Percentiles rank a stretch among this genome's conserved stretches.
These are phyloP conservation scores for Darevskia mixta DNA, from an alignment of 2,797 vertebrate species.

Conservation along the genomic window DNA sequence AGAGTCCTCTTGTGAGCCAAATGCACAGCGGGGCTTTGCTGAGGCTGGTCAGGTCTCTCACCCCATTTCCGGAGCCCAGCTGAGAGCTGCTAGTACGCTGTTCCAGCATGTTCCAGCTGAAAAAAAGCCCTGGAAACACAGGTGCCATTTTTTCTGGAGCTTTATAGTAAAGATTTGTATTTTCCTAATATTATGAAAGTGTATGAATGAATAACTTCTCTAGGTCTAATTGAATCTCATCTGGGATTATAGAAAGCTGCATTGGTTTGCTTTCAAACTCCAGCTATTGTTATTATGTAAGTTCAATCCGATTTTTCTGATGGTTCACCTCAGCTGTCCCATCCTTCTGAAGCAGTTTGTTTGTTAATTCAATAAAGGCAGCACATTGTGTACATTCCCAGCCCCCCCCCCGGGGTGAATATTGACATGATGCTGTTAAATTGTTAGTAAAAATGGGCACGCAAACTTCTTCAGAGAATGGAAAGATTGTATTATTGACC, in stretches of 20 bases:
- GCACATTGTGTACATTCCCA: background rate
- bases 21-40: too few relatives aligned
- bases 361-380: conserved; percentile 51
- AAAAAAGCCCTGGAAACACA: too few relatives aligned
- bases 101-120: too few relatives aligned
- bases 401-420: conserved; percentile 14
- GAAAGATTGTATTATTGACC: background rate
- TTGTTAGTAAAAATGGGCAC: conserved; percentile 24
- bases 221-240: background rate
- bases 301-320: conserved; percentile 14
- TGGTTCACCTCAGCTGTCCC: conserved; percentile 16
- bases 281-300: conserved; percentile 22
- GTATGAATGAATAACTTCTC: background rate
- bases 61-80: too few relatives aligned
- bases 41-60: too few relatives aligned
- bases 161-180: background rate
- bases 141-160: background rate
- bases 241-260: background rate
- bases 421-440: conserved; percentile 7
- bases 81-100: too few relatives aligned
- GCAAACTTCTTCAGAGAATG: conserved; percentile 25
- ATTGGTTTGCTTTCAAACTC: conserved; percentile 5
- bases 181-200: background rate
- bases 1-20: too few relatives aligned
- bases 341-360: conserved; percentile 37